phyloP scores from a whole-genome alignment of 2,888 invertebrate species.

The Tenodera sinensis region DNA sequence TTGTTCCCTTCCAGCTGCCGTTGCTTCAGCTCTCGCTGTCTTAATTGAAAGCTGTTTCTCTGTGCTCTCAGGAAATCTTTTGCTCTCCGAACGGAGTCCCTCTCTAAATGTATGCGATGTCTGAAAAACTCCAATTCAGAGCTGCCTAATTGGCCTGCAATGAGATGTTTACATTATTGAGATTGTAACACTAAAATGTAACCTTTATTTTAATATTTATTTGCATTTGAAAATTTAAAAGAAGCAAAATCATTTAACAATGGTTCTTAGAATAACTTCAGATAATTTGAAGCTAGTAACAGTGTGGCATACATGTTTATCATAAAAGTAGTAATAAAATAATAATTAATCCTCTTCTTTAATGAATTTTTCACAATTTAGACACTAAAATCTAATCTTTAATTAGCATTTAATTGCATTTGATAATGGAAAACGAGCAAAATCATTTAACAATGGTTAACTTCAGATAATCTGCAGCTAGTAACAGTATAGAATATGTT shows the following conservation, averaged over 20 bases:
- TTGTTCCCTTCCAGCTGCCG: constrained; percentile 21
- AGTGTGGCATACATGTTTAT: no score
- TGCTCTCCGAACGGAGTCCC: constrained; percentile 80
- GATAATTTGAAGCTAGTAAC: no score
- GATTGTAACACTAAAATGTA: not conserved
- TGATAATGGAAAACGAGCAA: not conserved
- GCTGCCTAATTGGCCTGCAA: constrained; percentile 37
- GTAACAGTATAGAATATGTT: no score
- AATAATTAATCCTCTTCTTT: no score
- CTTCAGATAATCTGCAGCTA: no score
- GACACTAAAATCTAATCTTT: not conserved
- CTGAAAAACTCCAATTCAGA: constrained; percentile 78
- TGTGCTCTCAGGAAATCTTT: constrained; percentile 69
- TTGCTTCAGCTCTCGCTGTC: constrained; percentile 51
- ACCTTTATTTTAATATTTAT: not conserved
- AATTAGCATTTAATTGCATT: not conserved
- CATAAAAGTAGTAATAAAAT: no score
- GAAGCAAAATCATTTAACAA: not conserved
- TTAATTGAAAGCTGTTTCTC: constrained; percentile 62
- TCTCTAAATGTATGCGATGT: constrained; percentile 73
- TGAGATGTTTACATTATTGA: not conserved
- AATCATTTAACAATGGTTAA: not conserved
- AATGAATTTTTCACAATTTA: no score
- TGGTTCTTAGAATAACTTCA: no score
- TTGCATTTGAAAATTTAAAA: not conserved